Conservation (phyloP, 2,113 vertebrate genomes). For the Ageneiosus marmoratus region DNA sequence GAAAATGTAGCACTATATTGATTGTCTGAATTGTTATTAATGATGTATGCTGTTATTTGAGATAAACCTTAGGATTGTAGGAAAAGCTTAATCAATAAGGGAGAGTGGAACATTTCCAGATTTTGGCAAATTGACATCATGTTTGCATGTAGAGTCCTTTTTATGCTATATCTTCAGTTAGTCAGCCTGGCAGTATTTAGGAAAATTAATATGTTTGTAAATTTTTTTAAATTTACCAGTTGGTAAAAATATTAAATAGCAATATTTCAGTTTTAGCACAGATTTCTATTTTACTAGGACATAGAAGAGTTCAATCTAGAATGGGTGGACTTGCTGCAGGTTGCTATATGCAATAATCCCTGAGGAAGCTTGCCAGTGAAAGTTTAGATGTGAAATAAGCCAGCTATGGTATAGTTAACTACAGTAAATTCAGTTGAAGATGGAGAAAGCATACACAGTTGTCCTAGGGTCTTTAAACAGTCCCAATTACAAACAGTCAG, state of each 20-base stretch:
- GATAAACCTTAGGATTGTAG: background rate
- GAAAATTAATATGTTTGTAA: background rate
- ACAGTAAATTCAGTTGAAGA: conserved; percentile 13
- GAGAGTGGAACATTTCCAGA: background rate
- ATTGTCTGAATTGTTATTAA: background rate
- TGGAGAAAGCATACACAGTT: background rate
- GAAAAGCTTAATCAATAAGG: background rate
- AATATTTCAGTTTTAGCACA: background rate
- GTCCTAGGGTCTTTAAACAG: background rate
- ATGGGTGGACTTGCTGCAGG: conserved; percentile 30
- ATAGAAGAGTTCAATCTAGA: conserved; percentile 27
- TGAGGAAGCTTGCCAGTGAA: conserved; percentile 32
- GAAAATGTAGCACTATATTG: background rate
- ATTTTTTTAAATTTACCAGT: no score
- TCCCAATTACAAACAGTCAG: background rate
- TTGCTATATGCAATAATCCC: conserved; percentile 43
- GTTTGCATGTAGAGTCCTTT: background rate
- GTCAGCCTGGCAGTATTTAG: conserved; percentile 1
- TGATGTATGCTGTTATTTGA: background rate
- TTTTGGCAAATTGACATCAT: background rate
- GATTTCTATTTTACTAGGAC: conserved; percentile 19
- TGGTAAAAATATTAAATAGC: no score
- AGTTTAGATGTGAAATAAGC: conserved; percentile 55
- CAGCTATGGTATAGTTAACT: conserved; percentile 21
- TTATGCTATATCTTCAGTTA: conserved; percentile 14